These are phyloP conservation scores for Dromiciops gliroides DNA, from an alignment of 2,113 vertebrate genomes.

Conservation along the genomic window DNA sequence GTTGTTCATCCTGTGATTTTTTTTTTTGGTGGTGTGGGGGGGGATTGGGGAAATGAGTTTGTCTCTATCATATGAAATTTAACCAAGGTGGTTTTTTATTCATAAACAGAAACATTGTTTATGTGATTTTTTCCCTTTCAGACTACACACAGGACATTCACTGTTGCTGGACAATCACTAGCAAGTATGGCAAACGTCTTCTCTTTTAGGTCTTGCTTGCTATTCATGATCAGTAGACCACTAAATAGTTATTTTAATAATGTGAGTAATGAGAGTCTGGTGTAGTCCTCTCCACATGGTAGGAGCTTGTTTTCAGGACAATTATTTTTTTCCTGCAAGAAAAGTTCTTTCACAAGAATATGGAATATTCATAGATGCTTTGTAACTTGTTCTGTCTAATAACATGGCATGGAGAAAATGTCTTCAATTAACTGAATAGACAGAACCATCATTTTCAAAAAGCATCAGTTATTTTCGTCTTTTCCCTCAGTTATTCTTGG, in stretches of 20 bases:
- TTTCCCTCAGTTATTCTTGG: neutral
- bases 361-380: neutral
- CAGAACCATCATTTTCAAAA: neutral
- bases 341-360: neutral
- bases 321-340: neutral
- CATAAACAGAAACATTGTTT: neutral
- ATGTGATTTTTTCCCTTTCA: neutral
- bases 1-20: neutral
- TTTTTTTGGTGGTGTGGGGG: no score
- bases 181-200: neutral
- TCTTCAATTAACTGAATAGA: neutral
- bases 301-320: neutral
- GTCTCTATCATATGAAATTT: neutral
- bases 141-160: neutral
- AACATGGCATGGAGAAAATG: no score
- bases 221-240: neutral
- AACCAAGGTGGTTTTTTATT: neutral
- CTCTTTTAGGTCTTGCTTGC: neutral
- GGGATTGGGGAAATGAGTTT: neutral
- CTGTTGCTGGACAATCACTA: neutral
- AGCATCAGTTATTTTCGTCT: neutral
- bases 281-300: neutral
- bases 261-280: neutral
- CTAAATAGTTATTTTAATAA: neutral
- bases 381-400: neutral